Evolutionary conservation across 1,140 invertebrate genomes (phyloP).

Genomic region (Nasonia vitripennis): DNA sequence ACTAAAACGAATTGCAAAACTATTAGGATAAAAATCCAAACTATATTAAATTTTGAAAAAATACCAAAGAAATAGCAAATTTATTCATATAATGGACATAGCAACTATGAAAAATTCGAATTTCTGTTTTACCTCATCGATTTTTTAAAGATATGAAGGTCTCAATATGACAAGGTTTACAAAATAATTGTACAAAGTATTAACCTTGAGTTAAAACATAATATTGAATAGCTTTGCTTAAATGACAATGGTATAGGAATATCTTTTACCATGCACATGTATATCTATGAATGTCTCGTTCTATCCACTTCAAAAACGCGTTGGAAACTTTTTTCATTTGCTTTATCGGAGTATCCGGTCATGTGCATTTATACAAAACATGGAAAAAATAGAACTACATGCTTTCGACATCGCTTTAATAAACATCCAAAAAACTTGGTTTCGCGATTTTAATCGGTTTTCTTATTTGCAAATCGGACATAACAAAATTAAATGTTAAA

Average conservation of each 20-base stretch:
- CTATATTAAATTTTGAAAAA: no score
- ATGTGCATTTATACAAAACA: no score
- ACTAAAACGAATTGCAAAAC: neutral
- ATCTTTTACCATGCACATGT: neutral
- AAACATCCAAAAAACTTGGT: neutral
- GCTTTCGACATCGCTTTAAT: neutral
- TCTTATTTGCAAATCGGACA: neutral
- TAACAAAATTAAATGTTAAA: neutral
- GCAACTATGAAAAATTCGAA: no score
- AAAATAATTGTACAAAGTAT: conserved; percentile 5
- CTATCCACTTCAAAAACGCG: neutral
- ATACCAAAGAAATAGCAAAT: no score
- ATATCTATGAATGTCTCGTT: neutral
- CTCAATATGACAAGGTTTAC: neutral
- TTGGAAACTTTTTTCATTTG: neutral
- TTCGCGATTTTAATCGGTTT: neutral
- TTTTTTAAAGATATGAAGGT: neutral
- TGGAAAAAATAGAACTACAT: neutral
- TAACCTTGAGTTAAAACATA: neutral
- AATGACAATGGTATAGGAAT: neutral
- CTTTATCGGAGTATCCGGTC: neutral
- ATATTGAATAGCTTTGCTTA: conserved; percentile 7
- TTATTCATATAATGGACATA: no score
- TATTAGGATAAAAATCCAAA: no score
- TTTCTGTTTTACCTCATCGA: no score